Conservation (phyloP, 2,797 vertebrate genomes). For the Naso thynnoides region DNA sequence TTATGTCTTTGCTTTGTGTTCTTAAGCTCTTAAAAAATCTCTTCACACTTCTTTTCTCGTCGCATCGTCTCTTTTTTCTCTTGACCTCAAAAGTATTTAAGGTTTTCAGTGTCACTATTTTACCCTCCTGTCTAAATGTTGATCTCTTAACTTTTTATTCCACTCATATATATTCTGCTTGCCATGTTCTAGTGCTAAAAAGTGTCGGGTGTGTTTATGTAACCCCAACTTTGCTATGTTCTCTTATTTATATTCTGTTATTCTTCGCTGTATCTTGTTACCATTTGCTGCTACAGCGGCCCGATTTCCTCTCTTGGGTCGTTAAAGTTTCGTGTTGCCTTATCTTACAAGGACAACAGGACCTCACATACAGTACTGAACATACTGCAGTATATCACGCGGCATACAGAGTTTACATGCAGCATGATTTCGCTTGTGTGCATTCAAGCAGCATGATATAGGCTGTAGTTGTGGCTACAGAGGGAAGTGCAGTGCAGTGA, state of each 20-base stretch:
- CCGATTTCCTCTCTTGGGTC: slow-evolving; percentile 53
- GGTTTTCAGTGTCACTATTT: slow-evolving; percentile 10
- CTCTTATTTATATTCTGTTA: slow-evolving; percentile 60
- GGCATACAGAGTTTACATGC: slow-evolving; percentile 8
- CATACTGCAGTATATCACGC: slow-evolving; percentile 42
- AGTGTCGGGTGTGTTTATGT: slow-evolving; percentile 61
- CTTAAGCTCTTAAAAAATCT: no score
- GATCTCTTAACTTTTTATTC: slow-evolving; percentile 37
- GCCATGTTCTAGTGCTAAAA: slow-evolving; percentile 44
- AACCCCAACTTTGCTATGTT: slow-evolving; percentile 43
- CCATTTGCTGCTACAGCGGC: slow-evolving; percentile 30
- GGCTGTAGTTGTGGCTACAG: slow-evolving; percentile 40
- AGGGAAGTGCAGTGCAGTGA: slow-evolving; percentile 41
- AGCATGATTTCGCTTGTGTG: slow-evolving; percentile 26
- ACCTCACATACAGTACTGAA: slow-evolving; percentile 50
- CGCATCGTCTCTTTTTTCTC: not conserved
- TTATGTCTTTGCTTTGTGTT: not conserved
- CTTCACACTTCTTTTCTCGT: not conserved
- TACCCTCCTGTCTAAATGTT: slow-evolving; percentile 25
- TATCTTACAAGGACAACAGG: slow-evolving; percentile 69
- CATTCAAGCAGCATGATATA: slow-evolving; percentile 29
- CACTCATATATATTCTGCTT: slow-evolving; percentile 33
- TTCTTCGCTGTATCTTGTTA: slow-evolving; percentile 51
- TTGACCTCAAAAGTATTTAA: not conserved
- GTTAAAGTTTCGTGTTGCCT: slow-evolving; percentile 50